Base-by-base conservation (phyloP, 2,888 invertebrate species). In the Pteria penguin region DNA sequence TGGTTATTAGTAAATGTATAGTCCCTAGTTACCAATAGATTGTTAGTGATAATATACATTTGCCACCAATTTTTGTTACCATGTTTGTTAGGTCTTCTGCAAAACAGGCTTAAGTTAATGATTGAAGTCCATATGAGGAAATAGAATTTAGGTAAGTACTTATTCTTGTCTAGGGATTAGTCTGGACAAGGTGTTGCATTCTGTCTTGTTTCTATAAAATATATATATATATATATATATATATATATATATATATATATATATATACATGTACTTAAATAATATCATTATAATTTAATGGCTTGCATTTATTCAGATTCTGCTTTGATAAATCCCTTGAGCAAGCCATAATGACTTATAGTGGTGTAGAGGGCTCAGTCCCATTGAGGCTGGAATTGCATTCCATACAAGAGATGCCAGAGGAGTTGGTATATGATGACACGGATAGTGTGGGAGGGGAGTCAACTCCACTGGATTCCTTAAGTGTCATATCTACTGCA, bases 391-490 rank as follows among this genome's bases (percentile, higher is more conserved):
- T 84, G 63, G 69, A 72, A 0, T 78, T 84, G 75, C 75, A 77
- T 33, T 82, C 85, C 0, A 54, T 84, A 45, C 57, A 81, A 27
- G 84, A 87, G 27, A 82, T 76, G 61, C 82, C 84, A 14, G 85
- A 83, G 31, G 82, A 79, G 54, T 72, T 82, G 24, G 63, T 75
- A 26, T 73, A 72, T n/a, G 82, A 83, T 31, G 83, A 84, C 55
- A 70, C 72, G 26, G 84, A 84, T 2, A 82, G 84, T 54, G 32
- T 79, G 18, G 66, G 74, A 45, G 18, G 18, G 2, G 76, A 80
- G 5, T 60, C 72, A 4, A 82, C 84, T 18, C 72, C 80, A 0
- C 54, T 68, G 1, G 82, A 82, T 24, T 72, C 78, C 8, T 52
- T 68, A 11, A 83, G 82, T 77, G 62, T 80, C 1, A 52, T 79